phyloP scores from a whole-genome alignment of 2,888 invertebrate species.

The Ormyrus nitidulus region DNA sequence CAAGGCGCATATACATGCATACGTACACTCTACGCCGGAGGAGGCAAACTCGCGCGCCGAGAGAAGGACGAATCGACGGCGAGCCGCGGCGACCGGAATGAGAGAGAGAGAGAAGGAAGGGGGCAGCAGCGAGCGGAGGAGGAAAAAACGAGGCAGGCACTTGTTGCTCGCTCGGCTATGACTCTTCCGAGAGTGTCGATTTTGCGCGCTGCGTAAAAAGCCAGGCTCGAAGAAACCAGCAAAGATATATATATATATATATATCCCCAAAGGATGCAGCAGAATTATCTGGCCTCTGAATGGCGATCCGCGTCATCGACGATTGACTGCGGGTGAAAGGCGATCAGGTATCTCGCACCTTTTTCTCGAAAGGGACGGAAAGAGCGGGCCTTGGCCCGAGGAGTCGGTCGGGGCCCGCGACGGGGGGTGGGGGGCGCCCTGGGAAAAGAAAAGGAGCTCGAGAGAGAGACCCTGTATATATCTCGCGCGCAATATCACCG shows the following conservation, averaged over 20 bases:
- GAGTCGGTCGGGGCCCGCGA: background rate
- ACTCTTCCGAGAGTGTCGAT: constrained; percentile 13
- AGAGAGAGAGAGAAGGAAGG: background rate
- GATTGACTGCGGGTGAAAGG: too few relatives aligned
- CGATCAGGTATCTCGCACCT: too few relatives aligned
- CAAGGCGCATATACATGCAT: background rate
- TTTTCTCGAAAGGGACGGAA: too few relatives aligned
- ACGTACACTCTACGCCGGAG: too few relatives aligned
- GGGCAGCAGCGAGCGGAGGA: background rate
- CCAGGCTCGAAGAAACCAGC: background rate
- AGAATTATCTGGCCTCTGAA: too few relatives aligned
- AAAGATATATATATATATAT: too few relatives aligned
- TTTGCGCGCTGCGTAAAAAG: background rate
- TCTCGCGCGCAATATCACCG: constrained; percentile 19
- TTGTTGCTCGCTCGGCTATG: constrained; percentile 42
- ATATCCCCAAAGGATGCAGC: too few relatives aligned
- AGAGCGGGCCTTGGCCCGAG: too few relatives aligned
- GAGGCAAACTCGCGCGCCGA: too few relatives aligned
- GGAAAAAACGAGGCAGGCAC: constrained; percentile 11
- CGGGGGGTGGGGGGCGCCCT: too few relatives aligned
- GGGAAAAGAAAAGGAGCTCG: background rate
- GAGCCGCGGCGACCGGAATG: background rate
- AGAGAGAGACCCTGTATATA: constrained; percentile 12
- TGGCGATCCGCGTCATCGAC: too few relatives aligned
- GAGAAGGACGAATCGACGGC: constrained; percentile 17